Base-by-base conservation (phyloP, 2,888 invertebrate genomes). In the Aporophyla lueneburgensis region DNA sequence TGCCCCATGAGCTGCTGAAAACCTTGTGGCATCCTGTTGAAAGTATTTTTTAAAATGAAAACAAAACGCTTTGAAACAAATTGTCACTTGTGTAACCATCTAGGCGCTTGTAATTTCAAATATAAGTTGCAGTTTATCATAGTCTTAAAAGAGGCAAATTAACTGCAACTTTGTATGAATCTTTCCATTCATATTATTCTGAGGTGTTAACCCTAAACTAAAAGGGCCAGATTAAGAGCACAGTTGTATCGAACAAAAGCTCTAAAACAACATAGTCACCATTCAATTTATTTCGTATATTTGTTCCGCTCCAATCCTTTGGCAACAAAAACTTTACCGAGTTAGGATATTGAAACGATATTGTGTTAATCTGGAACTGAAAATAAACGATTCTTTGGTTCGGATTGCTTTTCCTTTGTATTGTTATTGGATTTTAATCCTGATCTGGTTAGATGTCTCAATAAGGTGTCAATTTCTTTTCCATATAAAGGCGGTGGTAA, bases 281-380 rank as follows among this genome's bases (percentile, higher is more conserved):
- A 63, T 74, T 74, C 70, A 43, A 71, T 76, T 87, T 59, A 63
- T 79, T 46, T 43, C 75, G 21, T 74, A 21, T 56, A 76, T 79
- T 86, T 67, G 69, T 76, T 71, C 43, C 54, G 68, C 33, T 61
- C 51, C 5, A 66, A 71, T 51, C 65, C 63, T 74, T 63, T 56
- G 54, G 53, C 46, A 10, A 65, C 54, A 49, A 74, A 81, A 71
- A 85, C 53, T 65, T 71, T 81, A 81, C 12, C 43, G 51, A 76
- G 85, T 70, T 51, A 72, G 82, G 71, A 59, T 85, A 81, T 85
- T 81, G 71, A 27, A 62, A 53, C 54, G 51, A 56, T 49, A 69
- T 81, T 56, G 70, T 54, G 24, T 76, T 81, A 59, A 43, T 54
- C 56, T 69, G 49, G 61, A 81, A 82, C 68, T 76, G 71, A 66